Percentiles rank a stretch among this genome's conserved stretches.
Conservation (phyloP, 2,888 invertebrate species). For the Polymixis flavicincta region DNA sequence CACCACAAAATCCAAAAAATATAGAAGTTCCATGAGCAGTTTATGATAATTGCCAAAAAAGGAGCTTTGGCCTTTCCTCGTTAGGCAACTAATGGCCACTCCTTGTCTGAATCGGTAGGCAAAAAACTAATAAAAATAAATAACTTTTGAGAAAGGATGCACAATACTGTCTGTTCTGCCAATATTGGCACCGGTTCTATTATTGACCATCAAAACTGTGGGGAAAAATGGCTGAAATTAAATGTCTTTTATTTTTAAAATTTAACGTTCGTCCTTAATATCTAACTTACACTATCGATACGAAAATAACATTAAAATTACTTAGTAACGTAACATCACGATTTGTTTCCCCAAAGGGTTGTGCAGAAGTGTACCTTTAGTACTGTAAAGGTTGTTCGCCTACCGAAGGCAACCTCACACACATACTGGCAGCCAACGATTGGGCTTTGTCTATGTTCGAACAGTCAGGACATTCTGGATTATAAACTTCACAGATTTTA, state of each 20-base stretch:
- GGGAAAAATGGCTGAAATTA: too few species aligned
- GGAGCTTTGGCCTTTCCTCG: slow-evolving; percentile 20
- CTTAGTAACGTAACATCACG: too few species aligned
- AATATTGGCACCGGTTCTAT: not conserved
- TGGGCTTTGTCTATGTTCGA: too few species aligned
- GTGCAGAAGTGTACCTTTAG: too few species aligned
- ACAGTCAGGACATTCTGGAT: too few species aligned
- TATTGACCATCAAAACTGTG: not conserved
- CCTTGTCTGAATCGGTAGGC: too few species aligned
- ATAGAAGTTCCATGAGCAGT: slow-evolving; percentile 9
- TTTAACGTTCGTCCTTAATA: not conserved
- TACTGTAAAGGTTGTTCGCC: too few species aligned
- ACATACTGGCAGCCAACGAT: too few species aligned
- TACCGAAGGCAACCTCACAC: too few species aligned
- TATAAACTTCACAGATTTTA: too few species aligned
- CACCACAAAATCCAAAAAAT: slow-evolving; percentile 5
- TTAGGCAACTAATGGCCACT: not conserved
- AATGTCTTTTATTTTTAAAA: not conserved
- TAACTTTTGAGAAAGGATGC: not conserved
- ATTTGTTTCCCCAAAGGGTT: too few species aligned
- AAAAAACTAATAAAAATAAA: not conserved
- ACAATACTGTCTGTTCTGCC: not conserved
- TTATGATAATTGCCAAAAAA: slow-evolving; percentile 5
- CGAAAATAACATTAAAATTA: too few species aligned
- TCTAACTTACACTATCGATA: not conserved